Conservation (phyloP, 2,113 vertebrate species). For the Entomyzon cyanotis region DNA sequence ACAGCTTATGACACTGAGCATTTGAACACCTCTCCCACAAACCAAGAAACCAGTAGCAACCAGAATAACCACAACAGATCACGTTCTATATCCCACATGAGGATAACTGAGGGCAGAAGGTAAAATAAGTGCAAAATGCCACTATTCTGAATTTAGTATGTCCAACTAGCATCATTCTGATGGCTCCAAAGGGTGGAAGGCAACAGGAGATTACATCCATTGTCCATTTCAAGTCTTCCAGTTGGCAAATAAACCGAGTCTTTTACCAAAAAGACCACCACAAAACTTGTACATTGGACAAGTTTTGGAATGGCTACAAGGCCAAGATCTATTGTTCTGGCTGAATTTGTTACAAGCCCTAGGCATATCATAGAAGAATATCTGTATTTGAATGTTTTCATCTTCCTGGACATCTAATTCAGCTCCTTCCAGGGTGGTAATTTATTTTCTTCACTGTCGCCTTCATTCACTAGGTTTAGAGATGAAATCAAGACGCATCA, state of each 20-base stretch:
- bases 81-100: not conserved
- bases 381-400: not conserved
- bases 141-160: not conserved
- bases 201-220: not conserved
- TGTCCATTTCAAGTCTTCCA: not conserved
- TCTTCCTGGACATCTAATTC: not conserved
- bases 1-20: not conserved
- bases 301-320: not conserved
- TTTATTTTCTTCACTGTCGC: not conserved
- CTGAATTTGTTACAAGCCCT: not conserved
- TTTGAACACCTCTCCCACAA: not conserved
- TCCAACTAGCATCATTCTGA: not conserved
- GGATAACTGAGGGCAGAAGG: not conserved
- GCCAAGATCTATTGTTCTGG: not conserved
- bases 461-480: not conserved
- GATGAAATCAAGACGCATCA: not conserved
- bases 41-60: not conserved
- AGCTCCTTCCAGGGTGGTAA: not conserved
- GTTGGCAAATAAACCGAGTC: not conserved
- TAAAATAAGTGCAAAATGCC: not conserved
- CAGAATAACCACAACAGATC: not conserved
- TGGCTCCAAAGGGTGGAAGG: not conserved
- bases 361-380: not conserved
- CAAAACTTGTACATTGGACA: not conserved
- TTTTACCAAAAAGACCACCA: not conserved